Percentiles rank a stretch among this genome's conserved stretches.
Evolutionary conservation across 1,140 invertebrate species (phyloP).

Genomic region (Musca vetustissima): DNA sequence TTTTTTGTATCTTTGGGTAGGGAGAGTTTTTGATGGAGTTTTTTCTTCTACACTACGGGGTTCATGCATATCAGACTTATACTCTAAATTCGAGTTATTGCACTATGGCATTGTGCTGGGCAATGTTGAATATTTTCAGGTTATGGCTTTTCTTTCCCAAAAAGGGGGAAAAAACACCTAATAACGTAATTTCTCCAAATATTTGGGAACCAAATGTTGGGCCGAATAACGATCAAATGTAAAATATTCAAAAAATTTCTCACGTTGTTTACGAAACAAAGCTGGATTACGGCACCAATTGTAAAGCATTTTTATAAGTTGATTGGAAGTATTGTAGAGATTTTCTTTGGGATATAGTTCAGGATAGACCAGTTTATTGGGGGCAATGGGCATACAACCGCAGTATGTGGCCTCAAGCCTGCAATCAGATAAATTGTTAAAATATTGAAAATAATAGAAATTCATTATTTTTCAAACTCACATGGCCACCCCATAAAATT

Average conservation of each 20-base stretch:
- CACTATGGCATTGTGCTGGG: conserved; percentile 22
- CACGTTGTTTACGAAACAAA: conserved; percentile 45
- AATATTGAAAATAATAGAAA: neutral
- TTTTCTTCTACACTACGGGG: neutral
- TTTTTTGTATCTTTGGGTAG: neutral
- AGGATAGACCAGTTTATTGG: conserved; percentile 72
- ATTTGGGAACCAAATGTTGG: conserved; percentile 46
- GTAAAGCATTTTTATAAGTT: conserved; percentile 60
- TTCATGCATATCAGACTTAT: conserved; percentile 14
- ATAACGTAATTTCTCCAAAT: conserved; percentile 44
- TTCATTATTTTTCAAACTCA: conserved; percentile 43
- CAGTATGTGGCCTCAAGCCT: conserved; percentile 70
- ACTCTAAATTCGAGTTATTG: conserved; percentile 22
- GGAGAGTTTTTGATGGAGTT: neutral
- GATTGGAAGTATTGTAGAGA: conserved; percentile 62
- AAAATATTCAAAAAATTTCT: conserved; percentile 50
- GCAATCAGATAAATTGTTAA: conserved; percentile 34
- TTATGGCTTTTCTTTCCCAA: too few species aligned
- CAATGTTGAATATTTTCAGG: neutral
- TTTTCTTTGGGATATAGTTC: conserved; percentile 70
- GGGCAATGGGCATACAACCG: conserved; percentile 71
- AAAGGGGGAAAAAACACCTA: too few species aligned
- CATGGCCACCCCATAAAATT: conserved; percentile 78
- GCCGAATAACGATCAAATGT: conserved; percentile 47
- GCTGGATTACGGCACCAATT: conserved; percentile 56